Evolutionary conservation across 1,140 invertebrate species (phyloP), one percentile per base, ranked within the genome.

Genomic region (Mizuhopecten yessoensis): DNA sequence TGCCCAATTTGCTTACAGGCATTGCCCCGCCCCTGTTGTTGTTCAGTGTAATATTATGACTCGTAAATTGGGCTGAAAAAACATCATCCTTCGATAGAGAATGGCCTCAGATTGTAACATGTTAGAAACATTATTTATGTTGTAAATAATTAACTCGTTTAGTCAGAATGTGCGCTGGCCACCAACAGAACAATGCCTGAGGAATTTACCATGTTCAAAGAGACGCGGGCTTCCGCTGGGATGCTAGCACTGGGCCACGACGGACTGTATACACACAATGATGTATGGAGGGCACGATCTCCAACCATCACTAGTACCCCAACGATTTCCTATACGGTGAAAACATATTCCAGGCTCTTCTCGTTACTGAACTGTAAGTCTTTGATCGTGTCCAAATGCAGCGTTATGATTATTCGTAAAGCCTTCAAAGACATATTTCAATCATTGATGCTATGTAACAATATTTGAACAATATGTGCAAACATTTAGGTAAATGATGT

Each of bases 381-480:
- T 75, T 75, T 75, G 57, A 75, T 75, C 57, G 23, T 75, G 0
- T 75, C 57, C 57, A 29, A 75, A 75, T 75, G 57, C 29, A 75
- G 57, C 57, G 11, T 15, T 15, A 17, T 45, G 42, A 20, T 45
- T 45, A 45, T 45, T 45, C 42, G 57, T 29, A 75, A 5, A 75
- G 11, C n/a, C 57, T 75, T 75, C 57, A 75, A 75, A 75, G 57
- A n/a, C 57, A 75, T 75, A 75, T 75, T 75, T 75, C 57, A 75
- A 75, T 75, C 23, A 75, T n/a, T 75, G 57, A 17, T 75, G n/a
- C 57, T 75, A 75, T 75, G 57, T n/a, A 75, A 75, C 57, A 75
- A 75, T 75, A 75, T 75, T 75, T 75, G 23, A 75, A 75, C 57
- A 75, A 75, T 29, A 75, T 75, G 57, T 75, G 23, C 57, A 75